Evolutionary conservation across 2,888 invertebrate species (phyloP).

Genomic region (Octonoba sinensis): DNA sequence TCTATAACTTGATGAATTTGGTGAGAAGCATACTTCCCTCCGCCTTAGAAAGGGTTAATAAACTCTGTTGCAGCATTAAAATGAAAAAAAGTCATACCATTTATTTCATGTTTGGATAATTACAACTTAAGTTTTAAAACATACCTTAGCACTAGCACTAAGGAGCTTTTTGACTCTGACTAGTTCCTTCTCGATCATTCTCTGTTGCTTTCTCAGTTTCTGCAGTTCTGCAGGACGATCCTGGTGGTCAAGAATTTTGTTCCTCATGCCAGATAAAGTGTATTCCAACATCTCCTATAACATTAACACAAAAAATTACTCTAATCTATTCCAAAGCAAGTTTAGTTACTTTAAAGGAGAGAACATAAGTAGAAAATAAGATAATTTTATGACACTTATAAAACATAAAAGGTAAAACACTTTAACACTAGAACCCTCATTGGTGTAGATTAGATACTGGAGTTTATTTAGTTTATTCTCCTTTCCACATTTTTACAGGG

Average conservation of each 20-base stretch:
- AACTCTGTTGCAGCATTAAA: too few relatives aligned
- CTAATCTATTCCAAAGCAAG: background rate
- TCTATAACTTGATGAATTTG: too few relatives aligned
- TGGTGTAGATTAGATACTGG: too few relatives aligned
- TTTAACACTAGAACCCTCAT: too few relatives aligned
- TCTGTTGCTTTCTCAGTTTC: slow-evolving; percentile 80
- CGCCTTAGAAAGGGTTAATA: too few relatives aligned
- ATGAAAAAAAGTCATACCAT: too few relatives aligned
- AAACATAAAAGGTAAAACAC: background rate
- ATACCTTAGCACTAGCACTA: slow-evolving; percentile 91
- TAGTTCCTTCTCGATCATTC: slow-evolving; percentile 82
- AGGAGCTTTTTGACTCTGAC: slow-evolving; percentile 86
- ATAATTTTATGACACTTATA: background rate
- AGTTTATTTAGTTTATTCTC: too few relatives aligned
- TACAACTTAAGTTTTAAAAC: background rate
- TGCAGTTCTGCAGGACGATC: slow-evolving; percentile 73
- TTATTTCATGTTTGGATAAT: too few relatives aligned
- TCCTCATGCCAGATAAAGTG: slow-evolving; percentile 69
- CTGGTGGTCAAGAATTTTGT: slow-evolving; percentile 68
- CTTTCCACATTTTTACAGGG: too few relatives aligned
- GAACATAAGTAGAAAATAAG: background rate
- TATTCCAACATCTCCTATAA: slow-evolving; percentile 70
- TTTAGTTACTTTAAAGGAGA: background rate
- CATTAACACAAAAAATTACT: slow-evolving; percentile 4
- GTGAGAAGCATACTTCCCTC: too few relatives aligned